A percentile compares a stretch with the other conserved stretches of the same genome.
Conservation (phyloP, 1,140 invertebrate genomes). For the Sarcophaga peregrina region DNA sequence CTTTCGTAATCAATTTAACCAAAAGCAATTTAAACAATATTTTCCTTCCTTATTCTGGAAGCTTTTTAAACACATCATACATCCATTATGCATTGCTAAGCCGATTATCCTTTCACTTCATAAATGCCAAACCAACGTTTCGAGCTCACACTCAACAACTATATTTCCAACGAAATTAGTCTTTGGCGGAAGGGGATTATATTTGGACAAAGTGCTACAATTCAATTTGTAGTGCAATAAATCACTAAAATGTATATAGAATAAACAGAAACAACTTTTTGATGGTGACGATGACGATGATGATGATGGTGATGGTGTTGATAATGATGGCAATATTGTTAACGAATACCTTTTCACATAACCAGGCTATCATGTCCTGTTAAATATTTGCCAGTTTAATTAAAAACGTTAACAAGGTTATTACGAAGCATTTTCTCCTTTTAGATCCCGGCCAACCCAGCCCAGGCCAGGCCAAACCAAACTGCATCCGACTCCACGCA, state of each 20-base stretch:
- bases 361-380: conserved; percentile 3
- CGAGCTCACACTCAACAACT: too few species aligned
- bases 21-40: too few species aligned
- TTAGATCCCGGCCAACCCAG: not conserved
- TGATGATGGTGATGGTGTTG: not conserved
- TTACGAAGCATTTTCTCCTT: not conserved
- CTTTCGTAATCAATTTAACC: too few species aligned
- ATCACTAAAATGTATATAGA: conserved; percentile 19
- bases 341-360: too few species aligned
- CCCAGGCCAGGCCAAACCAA: too few species aligned
- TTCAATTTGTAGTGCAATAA: conserved; percentile 39
- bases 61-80: not conserved
- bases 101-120: conserved; percentile 29
- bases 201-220: conserved; percentile 24
- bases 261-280: not conserved
- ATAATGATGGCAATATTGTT: too few species aligned
- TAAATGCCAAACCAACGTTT: not conserved
- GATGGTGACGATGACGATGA: not conserved
- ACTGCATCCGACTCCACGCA: too few species aligned
- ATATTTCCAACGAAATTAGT: too few species aligned
- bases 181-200: too few species aligned
- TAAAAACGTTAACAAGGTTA: conserved; percentile 42
- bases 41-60: too few species aligned
- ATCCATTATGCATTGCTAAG: not conserved
- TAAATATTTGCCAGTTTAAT: conserved; percentile 38